Evolutionary conservation across 1,140 invertebrate species (phyloP), one percentile per base, ranked within the genome.

Genomic region (Gonatopus flavifemur): DNA sequence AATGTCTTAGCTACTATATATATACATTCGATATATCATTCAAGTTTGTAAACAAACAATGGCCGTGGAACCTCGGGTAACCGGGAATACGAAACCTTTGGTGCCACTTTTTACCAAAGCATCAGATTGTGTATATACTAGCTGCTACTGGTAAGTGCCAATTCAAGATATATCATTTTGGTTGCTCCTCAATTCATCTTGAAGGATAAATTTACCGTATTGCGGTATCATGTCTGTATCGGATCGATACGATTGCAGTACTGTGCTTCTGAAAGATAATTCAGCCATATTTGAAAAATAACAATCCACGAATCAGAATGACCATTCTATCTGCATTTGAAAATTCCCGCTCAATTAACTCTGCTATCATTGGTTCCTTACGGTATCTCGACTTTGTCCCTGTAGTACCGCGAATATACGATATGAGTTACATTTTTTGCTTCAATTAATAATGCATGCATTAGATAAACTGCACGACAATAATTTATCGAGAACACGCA

Each of bases 111-210:
- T 80, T 58, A 64, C 68, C 0, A 76, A 77, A 48, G 67, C 72
- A 15, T 64, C 76, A 2, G 77, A 81, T 45, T 82, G 79, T 59
- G 57, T 78, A 44, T 81, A 82, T 49, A 81, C 81, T 16, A 77
- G 76, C 56, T 81, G 78, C 52, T 82, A 80, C 50, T 82, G 81
- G 80, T 81, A 68, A 81, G 69, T 59, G 39, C 8, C 7, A 12
- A 39, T 36, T 22, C n/a, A 15, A 2, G 12, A 15, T 9, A 41
- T 15, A n/a, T n/a, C n/a, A n/a, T n/a, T n/a, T n/a, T n/a, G n/a
- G n/a, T n/a, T n/a, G n/a, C n/a, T n/a, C n/a, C n/a, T n/a, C n/a
- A n/a, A n/a, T n/a, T 62, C 39, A 47, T 59, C 49, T 51, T 40
- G 16, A 37, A 25, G 22, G 25, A 61, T 44, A 60, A 63, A 49